phyloP scores from a whole-genome alignment of 1,140 invertebrate species.

The Melitaea cinxia region DNA sequence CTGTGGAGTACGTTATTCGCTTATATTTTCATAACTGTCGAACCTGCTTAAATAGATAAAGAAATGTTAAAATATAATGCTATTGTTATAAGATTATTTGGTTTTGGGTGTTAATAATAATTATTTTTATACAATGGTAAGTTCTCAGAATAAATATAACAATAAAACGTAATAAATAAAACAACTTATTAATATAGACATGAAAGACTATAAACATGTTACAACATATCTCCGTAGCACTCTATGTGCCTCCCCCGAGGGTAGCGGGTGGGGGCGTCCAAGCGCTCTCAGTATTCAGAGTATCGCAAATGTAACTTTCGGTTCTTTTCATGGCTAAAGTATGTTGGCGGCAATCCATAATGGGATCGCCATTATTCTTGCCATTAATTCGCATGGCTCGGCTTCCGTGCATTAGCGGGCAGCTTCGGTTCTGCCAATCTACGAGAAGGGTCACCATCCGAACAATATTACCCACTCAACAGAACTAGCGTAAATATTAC shows the following conservation, averaged over 20 bases:
- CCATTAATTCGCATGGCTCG: conserved; percentile 80
- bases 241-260: conserved; percentile 50
- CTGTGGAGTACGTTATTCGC: conserved; percentile 46
- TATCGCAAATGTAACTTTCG: conserved; percentile 82
- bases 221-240: conserved; percentile 43
- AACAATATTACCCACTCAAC: conserved; percentile 56
- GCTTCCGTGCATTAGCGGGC: conserved; percentile 80
- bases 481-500: conserved; percentile 37
- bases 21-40: no score
- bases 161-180: no score
- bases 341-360: conserved; percentile 82
- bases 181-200: not conserved
- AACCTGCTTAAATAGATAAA: no score
- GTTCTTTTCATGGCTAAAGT: conserved; percentile 82
- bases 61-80: no score
- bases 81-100: no score
- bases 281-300: conserved; percentile 79
- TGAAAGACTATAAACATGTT: not conserved
- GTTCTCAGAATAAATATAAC: no score
- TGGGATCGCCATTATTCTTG: conserved; percentile 81
- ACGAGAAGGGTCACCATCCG: conserved; percentile 56
- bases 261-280: conserved; percentile 50
- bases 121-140: no score
- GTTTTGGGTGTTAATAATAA: no score
- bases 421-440: conserved; percentile 67